Conservation (phyloP, 2,113 vertebrate species). For the Dolichotis patagonum region DNA sequence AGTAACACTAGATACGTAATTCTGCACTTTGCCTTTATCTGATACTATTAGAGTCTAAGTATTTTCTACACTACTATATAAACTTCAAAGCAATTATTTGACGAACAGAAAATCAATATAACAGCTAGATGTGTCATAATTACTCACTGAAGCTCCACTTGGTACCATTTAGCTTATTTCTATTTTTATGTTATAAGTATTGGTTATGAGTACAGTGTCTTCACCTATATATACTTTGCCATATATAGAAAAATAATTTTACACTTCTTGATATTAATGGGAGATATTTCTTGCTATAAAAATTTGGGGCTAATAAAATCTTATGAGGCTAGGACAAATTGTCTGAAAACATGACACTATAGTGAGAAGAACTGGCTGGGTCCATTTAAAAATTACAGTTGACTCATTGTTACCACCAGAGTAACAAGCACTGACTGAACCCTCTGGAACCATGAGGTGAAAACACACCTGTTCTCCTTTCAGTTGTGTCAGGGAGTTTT, state of each 20-base stretch:
- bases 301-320: not conserved
- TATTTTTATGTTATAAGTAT: constrained; percentile 30
- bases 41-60: not conserved
- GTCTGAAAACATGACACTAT: not conserved
- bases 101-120: not conserved
- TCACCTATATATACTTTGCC: not conserved
- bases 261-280: not conserved
- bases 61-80: not conserved
- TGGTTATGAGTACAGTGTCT: not conserved
- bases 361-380: not conserved
- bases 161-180: not conserved
- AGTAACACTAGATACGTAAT: not conserved
- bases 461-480: not conserved
- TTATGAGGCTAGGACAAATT: not conserved
- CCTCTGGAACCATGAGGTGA: not conserved
- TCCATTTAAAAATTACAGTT: not conserved
- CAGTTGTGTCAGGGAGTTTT: not conserved
- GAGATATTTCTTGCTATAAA: not conserved
- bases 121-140: not conserved
- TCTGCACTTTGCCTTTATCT: constrained; percentile 14
- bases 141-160: not conserved
- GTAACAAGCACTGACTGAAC: not conserved
- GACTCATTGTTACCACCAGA: not conserved
- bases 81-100: constrained; percentile 51
- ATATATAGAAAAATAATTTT: not conserved